Conservation (phyloP, 2,797 vertebrate genomes). For the Parauchenoglanis punctatus region DNA sequence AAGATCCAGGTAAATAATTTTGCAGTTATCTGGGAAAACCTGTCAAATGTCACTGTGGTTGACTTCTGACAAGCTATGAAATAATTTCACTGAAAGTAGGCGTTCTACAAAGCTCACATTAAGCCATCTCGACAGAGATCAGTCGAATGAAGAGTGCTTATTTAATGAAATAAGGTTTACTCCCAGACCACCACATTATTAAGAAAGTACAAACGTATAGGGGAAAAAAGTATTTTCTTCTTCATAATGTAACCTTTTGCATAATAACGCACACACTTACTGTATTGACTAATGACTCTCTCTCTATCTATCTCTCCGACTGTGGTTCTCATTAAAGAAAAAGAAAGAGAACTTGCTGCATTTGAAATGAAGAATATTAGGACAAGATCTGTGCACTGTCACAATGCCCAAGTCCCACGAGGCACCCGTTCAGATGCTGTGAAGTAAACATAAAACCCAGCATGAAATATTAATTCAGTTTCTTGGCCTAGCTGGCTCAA, state of each 20-base stretch:
- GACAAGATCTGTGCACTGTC: background rate
- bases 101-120: background rate
- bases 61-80: background rate
- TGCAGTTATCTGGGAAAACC: background rate
- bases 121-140: background rate
- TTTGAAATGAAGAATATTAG: background rate
- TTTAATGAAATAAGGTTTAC: background rate
- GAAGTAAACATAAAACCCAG: background rate
- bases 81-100: background rate
- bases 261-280: too few relatives aligned
- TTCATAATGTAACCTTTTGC: too few relatives aligned
- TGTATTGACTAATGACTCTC: background rate
- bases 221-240: too few relatives aligned
- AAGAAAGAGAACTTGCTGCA: background rate
- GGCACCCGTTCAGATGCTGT: background rate
- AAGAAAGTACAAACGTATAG: background rate
- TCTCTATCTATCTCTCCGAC: background rate
- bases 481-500: background rate
- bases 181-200: background rate
- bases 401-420: background rate
- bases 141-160: background rate
- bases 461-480: constrained; percentile 5
- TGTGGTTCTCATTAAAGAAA: background rate
- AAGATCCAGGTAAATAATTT: background rate
- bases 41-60: background rate